Evolutionary conservation across 2,113 vertebrate genomes (phyloP).

Genomic region (Halichoerus grypus): DNA sequence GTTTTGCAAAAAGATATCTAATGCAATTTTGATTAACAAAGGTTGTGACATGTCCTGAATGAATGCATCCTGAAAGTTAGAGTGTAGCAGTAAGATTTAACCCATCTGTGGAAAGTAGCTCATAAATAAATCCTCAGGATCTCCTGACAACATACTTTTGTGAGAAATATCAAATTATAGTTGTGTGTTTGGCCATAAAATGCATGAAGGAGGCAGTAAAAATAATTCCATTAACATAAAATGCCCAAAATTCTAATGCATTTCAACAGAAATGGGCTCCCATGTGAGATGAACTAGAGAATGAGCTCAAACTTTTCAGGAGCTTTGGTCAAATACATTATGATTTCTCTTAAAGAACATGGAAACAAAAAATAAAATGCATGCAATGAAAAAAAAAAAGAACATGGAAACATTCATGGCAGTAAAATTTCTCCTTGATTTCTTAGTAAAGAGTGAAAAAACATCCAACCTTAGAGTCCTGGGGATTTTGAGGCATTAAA

Average conservation of each 20-base stretch:
- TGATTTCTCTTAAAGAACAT: conserved; percentile 56
- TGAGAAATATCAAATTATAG: conserved; percentile 85
- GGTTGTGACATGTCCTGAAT: conserved; percentile 78
- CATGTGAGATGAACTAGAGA: conserved; percentile 62
- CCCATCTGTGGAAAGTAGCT: conserved; percentile 81
- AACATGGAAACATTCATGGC: background rate
- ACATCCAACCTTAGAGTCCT: background rate
- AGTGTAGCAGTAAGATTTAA: conserved; percentile 81
- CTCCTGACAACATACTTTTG: conserved; percentile 85
- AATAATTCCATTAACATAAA: conserved; percentile 85
- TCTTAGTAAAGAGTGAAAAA: background rate
- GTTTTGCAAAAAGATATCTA: conserved; percentile 72
- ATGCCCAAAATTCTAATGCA: conserved; percentile 80
- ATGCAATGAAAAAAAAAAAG: background rate
- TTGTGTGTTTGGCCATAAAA: conserved; percentile 80
- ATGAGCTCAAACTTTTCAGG: conserved; percentile 61
- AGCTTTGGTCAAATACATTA: conserved; percentile 50
- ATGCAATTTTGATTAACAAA: conserved; percentile 84
- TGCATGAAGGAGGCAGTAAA: conserved; percentile 81
- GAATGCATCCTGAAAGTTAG: conserved; percentile 80
- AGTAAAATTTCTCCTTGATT: conserved; percentile 16
- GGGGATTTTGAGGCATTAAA: background rate
- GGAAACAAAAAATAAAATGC: background rate
- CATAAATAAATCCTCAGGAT: conserved; percentile 82
- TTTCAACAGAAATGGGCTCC: conserved; percentile 77